phyloP scores from a whole-genome alignment of 2,797 vertebrate genomes.

The Liparis tanakae region DNA sequence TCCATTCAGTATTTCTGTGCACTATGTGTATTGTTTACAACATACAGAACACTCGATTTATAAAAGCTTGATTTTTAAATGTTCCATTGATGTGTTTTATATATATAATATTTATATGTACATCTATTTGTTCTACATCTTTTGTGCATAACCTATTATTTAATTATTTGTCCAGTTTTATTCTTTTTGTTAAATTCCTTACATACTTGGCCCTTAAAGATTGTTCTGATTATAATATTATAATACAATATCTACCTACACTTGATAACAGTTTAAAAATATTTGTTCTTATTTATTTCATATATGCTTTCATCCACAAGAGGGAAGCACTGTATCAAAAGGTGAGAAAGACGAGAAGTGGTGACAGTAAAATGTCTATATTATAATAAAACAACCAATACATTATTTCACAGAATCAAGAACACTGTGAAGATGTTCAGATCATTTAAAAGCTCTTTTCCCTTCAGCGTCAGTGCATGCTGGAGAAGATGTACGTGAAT shows the following conservation, averaged over 20 bases:
- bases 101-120: background rate
- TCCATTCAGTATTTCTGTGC: background rate
- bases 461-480: background rate
- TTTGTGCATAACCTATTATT: background rate
- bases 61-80: background rate
- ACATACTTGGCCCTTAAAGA: background rate
- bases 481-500: slow-evolving; percentile 20
- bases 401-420: background rate
- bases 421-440: slow-evolving; percentile 9
- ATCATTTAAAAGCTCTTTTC: slow-evolving; percentile 7
- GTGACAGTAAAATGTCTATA: background rate
- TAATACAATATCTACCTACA: too few species aligned
- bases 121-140: background rate
- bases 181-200: background rate
- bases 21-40: background rate
- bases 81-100: background rate
- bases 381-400: background rate
- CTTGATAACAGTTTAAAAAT: background rate
- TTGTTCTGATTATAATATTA: background rate
- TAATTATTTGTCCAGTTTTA: background rate
- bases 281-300: background rate
- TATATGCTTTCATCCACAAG: slow-evolving; percentile 55
- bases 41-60: background rate
- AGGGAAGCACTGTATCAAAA: slow-evolving; percentile 60
- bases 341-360: background rate